Conservation (phyloP, 2,797 vertebrate species). For the Acomys russatus region DNA sequence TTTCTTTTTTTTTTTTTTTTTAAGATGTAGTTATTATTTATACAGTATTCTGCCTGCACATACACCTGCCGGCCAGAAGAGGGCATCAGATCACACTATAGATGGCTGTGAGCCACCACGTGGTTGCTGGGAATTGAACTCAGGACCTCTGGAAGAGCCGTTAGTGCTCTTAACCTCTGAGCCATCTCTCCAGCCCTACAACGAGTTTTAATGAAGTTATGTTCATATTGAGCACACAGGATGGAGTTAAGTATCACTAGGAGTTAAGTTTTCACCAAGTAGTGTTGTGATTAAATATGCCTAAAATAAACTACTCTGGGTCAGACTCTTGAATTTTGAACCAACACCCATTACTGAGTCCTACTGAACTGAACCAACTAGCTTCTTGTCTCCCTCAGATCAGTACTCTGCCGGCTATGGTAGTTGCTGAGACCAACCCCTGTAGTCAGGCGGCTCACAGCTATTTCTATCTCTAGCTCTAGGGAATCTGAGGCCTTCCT, state of each 20-base stretch:
- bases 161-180: no score
- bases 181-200: no score
- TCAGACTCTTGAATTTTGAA: not conserved
- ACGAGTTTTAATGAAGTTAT: not conserved
- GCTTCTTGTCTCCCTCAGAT: not conserved
- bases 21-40: no score
- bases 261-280: not conserved
- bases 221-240: not conserved
- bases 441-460: not conserved
- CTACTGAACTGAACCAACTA: no score
- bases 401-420: not conserved
- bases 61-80: no score
- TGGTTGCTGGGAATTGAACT: no score
- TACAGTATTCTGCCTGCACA: no score
- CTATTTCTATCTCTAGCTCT: not conserved
- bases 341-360: not conserved
- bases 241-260: not conserved
- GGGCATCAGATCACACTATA: no score
- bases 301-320: not conserved
- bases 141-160: no score
- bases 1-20: not conserved
- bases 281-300: not conserved
- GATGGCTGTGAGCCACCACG: no score
- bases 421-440: not conserved
- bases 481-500: not conserved